phyloP scores from a whole-genome alignment of 2,113 vertebrate species.

The Oreochromis aureus region DNA sequence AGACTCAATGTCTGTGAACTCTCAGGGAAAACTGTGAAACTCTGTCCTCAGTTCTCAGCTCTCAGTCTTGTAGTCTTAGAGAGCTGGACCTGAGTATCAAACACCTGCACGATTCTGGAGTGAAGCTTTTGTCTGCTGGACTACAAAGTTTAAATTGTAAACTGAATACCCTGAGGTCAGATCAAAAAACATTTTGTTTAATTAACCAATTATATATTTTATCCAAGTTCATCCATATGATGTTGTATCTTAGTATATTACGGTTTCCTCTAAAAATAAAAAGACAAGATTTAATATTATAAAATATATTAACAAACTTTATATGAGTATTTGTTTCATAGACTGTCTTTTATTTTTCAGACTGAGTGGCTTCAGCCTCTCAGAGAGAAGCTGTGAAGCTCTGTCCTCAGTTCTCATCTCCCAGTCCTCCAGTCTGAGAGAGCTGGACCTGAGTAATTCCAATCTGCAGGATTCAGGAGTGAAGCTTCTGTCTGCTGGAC shows the following conservation, averaged over 20 bases:
- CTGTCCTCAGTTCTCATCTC: neutral
- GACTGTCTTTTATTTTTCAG: neutral
- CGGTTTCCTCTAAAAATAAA: neutral
- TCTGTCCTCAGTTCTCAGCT: no score
- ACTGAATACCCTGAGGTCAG: neutral
- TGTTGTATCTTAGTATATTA: neutral
- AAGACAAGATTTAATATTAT: neutral
- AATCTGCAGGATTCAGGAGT: neutral
- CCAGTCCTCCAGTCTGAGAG: neutral
- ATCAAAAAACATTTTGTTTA: neutral
- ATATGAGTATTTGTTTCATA: no score
- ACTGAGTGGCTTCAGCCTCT: neutral
- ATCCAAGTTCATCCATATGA: neutral
- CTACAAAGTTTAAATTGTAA: neutral
- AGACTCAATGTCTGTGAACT: no score
- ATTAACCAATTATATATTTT: neutral
- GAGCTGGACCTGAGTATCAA: no score
- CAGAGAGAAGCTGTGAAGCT: neutral
- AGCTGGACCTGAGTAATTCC: neutral
- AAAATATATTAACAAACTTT: no score
- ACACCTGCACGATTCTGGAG: no score
- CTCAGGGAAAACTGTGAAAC: no score
- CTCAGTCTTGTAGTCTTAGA: no score
- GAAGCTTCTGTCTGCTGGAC: neutral
- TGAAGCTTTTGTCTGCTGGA: neutral